Percentiles rank a stretch among this genome's conserved stretches.
phyloP scores from a whole-genome alignment of 2,888 invertebrate genomes.

The Xanthia icteritia region DNA sequence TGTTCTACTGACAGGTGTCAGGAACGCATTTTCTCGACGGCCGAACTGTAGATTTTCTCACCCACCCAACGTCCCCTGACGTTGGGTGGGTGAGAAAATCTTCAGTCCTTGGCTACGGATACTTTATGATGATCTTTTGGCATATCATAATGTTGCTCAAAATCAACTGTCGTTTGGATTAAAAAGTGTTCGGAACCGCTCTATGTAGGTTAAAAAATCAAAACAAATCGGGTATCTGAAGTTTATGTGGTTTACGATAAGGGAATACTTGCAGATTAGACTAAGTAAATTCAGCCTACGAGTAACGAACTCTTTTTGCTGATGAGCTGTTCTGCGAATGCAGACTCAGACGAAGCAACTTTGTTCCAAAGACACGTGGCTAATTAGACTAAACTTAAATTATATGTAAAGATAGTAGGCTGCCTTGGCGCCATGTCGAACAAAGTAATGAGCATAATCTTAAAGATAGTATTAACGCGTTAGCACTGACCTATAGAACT shows the following conservation, averaged over 20 bases:
- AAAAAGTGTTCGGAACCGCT: background rate
- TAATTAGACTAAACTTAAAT: conserved; percentile 23
- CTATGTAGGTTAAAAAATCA: background rate
- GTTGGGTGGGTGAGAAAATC: too few relatives aligned
- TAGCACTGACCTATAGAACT: conserved; percentile 34
- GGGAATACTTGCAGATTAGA: background rate
- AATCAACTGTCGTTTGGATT: background rate
- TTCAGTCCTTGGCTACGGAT: too few relatives aligned
- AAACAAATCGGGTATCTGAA: background rate
- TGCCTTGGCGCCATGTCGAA: conserved; percentile 27
- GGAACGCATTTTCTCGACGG: too few relatives aligned
- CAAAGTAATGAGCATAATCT: conserved; percentile 45
- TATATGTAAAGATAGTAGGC: conserved; percentile 16
- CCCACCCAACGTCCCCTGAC: background rate
- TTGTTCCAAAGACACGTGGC: background rate
- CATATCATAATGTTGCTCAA: background rate
- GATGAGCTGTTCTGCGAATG: background rate
- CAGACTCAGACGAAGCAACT: background rate
- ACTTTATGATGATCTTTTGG: background rate
- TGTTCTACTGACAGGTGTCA: too few relatives aligned
- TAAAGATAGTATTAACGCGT: conserved; percentile 33
- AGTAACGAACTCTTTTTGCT: background rate
- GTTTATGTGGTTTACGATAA: background rate
- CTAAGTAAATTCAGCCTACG: background rate
- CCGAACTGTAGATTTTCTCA: background rate